Conservation (phyloP, 2,888 invertebrate genomes). For the Watsonalla cultraria region DNA sequence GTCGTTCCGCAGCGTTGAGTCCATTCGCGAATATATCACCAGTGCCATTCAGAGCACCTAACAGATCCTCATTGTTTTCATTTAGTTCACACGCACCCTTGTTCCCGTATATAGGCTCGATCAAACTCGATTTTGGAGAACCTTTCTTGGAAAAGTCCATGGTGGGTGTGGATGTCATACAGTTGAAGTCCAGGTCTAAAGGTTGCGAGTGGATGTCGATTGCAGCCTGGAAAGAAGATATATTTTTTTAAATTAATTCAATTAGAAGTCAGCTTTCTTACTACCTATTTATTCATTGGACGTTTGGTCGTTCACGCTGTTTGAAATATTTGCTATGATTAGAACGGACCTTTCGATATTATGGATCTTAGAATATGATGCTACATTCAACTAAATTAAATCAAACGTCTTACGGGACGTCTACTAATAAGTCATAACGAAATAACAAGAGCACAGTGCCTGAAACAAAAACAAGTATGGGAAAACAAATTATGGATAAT, state of each 20-base stretch:
- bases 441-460: too few relatives aligned
- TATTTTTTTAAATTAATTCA: slow-evolving; percentile 5
- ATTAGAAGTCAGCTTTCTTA: background rate
- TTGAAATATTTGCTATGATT: too few relatives aligned
- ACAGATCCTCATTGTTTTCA: slow-evolving; percentile 60
- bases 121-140: slow-evolving; percentile 64
- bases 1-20: slow-evolving; percentile 51
- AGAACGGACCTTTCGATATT: too few relatives aligned
- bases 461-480: too few relatives aligned
- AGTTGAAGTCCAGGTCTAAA: slow-evolving; percentile 70
- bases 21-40: slow-evolving; percentile 69
- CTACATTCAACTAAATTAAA: too few relatives aligned
- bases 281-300: too few relatives aligned
- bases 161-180: slow-evolving; percentile 66
- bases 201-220: slow-evolving; percentile 70
- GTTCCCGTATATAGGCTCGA: slow-evolving; percentile 71
- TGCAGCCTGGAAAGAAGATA: slow-evolving; percentile 42
- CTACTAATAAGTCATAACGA: too few relatives aligned
- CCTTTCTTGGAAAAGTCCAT: slow-evolving; percentile 68
- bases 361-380: too few relatives aligned
- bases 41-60: slow-evolving; percentile 60
- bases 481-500: too few relatives aligned
- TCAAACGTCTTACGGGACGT: too few relatives aligned
- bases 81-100: slow-evolving; percentile 65
- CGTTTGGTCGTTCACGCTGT: too few relatives aligned